Base-by-base conservation (phyloP, 2,888 invertebrate genomes). In the Dryomyza anilis region DNA sequence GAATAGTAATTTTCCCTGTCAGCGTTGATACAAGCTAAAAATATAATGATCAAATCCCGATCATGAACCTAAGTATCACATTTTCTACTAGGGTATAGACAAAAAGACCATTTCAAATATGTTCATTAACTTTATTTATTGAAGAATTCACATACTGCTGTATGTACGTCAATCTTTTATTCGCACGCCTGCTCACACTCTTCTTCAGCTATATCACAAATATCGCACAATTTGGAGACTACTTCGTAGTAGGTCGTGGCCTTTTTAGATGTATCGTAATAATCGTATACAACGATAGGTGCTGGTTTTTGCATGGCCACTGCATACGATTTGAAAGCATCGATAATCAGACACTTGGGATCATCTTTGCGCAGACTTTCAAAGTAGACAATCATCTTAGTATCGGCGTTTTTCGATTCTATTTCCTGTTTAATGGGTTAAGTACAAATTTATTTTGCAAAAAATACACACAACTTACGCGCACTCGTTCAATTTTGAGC, bases 251-350 rank as follows among this genome's bases (percentile, higher is more conserved):
- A 81, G 3, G 74, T 74, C 23, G 79, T 80, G 19, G 77, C 80
- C 65, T 76, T 79, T 65, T 78, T 76, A 30, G 71, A 91, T 70
- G 91, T 93, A 81, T 97, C 96, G 76, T 96, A 97, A 73, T 97
- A 94, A 81, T 98, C 97, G 71, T 91, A 91, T 57, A 97, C 87
- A 27, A 90, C 88, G 71, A 96, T 92, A 71, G 93, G 88, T 23
- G 92, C 94, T 19, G 95, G 92, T 66, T 93, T 92, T 76, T 96
- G 94, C 55, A 91, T 87, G 1, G 94, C 94, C 5, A 95, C 93
- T 76, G 92, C 91, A 79, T 93, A 90, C 0, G 91, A 91, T 72
- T 92, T 87, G 75, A 90, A 91, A 8, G 94, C 94, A 1, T 91
- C 91, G 50, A 96, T 88, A 10, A 94, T 93, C 29, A 95, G 89